Evolutionary conservation across 1,140 invertebrate genomes (phyloP).

Genomic region (Ruditapes philippinarum): DNA sequence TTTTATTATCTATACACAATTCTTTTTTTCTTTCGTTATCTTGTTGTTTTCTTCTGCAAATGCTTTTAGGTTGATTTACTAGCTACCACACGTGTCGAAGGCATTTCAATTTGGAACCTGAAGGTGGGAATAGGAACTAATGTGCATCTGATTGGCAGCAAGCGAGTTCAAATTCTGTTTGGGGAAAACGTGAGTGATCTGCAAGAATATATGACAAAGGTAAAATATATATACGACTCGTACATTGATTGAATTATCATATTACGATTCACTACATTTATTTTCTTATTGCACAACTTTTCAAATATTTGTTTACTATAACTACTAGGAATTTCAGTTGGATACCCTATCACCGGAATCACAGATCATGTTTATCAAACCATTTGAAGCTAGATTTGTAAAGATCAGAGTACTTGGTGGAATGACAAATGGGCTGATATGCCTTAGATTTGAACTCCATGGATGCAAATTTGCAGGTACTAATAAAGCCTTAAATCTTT

Average conservation of each 20-base stretch:
- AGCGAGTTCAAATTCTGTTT: neutral
- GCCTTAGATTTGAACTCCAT: neutral
- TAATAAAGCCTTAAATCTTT: no score
- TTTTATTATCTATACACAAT: neutral
- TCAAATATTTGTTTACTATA: no score
- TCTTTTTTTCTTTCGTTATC: neutral
- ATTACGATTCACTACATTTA: no score
- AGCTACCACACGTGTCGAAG: neutral
- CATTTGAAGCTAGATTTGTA: neutral
- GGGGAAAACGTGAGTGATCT: neutral
- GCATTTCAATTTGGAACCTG: neutral
- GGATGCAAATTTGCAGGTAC: neutral
- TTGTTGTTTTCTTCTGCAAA: neutral
- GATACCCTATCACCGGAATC: neutral
- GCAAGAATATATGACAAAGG: neutral
- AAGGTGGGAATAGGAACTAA: neutral
- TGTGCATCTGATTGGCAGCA: neutral
- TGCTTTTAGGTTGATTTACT: neutral
- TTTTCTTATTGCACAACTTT: no score
- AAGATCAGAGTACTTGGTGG: neutral
- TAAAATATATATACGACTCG: neutral
- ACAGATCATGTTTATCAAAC: neutral
- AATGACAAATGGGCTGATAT: neutral
- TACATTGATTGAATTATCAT: no score
- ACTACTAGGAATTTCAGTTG: neutral